These are phyloP conservation scores for Arrhopalites spinosus DNA, from an alignment of 2,888 invertebrate species.

Conservation along the genomic window DNA sequence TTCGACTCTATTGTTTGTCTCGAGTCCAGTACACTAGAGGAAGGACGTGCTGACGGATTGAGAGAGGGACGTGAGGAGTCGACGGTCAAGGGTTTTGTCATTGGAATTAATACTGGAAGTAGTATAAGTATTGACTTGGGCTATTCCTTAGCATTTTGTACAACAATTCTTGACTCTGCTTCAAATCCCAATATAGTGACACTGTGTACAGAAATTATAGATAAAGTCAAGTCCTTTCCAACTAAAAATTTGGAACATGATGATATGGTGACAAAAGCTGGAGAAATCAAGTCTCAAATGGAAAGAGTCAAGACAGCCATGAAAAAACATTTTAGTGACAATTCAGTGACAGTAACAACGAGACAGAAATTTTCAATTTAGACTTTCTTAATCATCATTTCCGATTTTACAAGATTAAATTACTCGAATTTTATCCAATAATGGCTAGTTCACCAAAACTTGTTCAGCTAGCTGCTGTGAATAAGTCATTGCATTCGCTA, in stretches of 20 bases:
- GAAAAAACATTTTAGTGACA: conserved; percentile 55
- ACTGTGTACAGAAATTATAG: conserved; percentile 60
- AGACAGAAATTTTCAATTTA: conserved; percentile 48
- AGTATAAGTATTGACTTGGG: conserved; percentile 81
- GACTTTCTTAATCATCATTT: too few relatives aligned
- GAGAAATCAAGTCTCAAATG: conserved; percentile 70
- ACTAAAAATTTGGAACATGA: conserved; percentile 67
- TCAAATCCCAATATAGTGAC: conserved; percentile 4
- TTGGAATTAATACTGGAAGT: conserved; percentile 76
- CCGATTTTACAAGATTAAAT: background rate
- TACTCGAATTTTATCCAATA: background rate
- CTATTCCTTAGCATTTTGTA: conserved; percentile 67
- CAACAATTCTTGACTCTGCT: conserved; percentile 8
- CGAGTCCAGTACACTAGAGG: background rate
- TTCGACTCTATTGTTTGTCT: conserved; percentile 24
- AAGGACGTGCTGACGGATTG: conserved; percentile 66
- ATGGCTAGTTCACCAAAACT: background rate
- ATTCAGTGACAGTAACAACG: background rate
- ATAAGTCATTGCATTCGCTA: conserved; percentile 57
- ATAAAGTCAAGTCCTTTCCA: conserved; percentile 70
- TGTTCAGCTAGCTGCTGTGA: conserved; percentile 59
- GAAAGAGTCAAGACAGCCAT: conserved; percentile 62
- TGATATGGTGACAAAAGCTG: conserved; percentile 69
- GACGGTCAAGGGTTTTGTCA: conserved; percentile 64
- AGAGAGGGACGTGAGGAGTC: conserved; percentile 72